These are phyloP conservation scores for Acleris laterana DNA, from an alignment of 2,888 invertebrate genomes.

Conservation along the genomic window DNA sequence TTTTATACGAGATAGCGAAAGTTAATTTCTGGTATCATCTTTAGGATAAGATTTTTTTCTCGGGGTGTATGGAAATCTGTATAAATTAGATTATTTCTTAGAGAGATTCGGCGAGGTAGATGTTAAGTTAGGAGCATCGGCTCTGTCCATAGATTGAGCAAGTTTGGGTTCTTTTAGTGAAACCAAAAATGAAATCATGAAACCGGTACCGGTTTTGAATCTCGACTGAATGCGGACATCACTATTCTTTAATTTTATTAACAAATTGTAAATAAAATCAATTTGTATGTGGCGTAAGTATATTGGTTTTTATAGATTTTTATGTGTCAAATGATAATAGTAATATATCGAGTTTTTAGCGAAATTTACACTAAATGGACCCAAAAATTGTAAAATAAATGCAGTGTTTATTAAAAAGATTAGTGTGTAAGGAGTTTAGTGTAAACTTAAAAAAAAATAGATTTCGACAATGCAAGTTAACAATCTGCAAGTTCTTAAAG, in stretches of 20 bases:
- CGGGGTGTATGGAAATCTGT: conserved; percentile 80
- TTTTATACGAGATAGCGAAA: conserved; percentile 27
- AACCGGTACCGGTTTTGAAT: conserved; percentile 54
- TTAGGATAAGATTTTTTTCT: conserved; percentile 66
- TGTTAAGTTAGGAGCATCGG: conserved; percentile 61
- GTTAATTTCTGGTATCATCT: conserved; percentile 58
- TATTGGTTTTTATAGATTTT: conserved; percentile 45
- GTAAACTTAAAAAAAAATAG: conserved; percentile 60
- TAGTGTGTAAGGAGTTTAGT: conserved; percentile 62
- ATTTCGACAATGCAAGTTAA: conserved; percentile 54
- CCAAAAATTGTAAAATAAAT: conserved; percentile 70
- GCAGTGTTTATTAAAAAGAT: conserved; percentile 63
- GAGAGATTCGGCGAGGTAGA: conserved; percentile 69
- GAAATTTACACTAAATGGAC: conserved; percentile 66
- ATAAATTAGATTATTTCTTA: conserved; percentile 78
- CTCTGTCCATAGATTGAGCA: conserved; percentile 67
- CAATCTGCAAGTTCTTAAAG: conserved; percentile 47
- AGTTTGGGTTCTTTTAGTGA: conserved; percentile 68
- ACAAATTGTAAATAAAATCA: conserved; percentile 71
- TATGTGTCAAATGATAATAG: conserved; percentile 45
- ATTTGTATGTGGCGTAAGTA: conserved; percentile 52
- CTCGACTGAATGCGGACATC: conserved; percentile 57
- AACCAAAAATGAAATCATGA: conserved; percentile 35
- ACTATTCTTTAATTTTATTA: conserved; percentile 41
- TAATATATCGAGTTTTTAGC: conserved; percentile 52